These are phyloP conservation scores for Parelbella ahira DNA, from an alignment of 2,888 invertebrate genomes.

Conservation along the genomic window DNA sequence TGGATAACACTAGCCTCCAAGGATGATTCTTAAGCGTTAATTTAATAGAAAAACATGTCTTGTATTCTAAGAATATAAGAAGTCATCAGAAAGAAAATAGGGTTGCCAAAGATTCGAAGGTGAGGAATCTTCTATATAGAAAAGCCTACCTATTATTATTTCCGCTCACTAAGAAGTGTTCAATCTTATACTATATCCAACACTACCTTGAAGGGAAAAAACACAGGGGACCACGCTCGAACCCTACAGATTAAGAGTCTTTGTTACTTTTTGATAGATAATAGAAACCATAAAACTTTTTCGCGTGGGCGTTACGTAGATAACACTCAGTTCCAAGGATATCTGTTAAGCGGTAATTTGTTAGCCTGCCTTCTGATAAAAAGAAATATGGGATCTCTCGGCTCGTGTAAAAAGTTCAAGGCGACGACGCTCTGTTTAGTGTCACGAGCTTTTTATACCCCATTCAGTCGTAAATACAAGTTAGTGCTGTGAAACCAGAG, in stretches of 20 bases:
- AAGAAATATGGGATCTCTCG: slow-evolving; percentile 42
- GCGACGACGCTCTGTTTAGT: slow-evolving; percentile 29
- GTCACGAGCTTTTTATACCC: slow-evolving; percentile 20
- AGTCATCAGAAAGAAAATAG: background rate
- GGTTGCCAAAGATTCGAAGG: no score
- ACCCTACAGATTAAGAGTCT: no score
- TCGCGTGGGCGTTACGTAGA: slow-evolving; percentile 62
- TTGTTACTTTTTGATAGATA: slow-evolving; percentile 30
- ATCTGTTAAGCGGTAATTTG: slow-evolving; percentile 72
- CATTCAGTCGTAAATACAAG: slow-evolving; percentile 19
- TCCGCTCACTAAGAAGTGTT: no score
- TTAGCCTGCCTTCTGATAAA: slow-evolving; percentile 57
- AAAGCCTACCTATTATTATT: no score
- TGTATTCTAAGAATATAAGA: no score
- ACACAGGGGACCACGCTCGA: no score
- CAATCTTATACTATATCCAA: no score
- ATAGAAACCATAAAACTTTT: slow-evolving; percentile 29
- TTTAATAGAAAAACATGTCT: no score
- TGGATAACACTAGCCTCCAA: slow-evolving; percentile 54
- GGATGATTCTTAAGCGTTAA: slow-evolving; percentile 65
- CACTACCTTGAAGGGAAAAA: no score
- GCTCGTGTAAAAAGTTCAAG: slow-evolving; percentile 41
- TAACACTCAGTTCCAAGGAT: slow-evolving; percentile 51
- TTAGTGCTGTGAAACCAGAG: slow-evolving; percentile 2
- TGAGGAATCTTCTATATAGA: no score